Evolutionary conservation across 2,113 vertebrate species (phyloP).

Genomic region (Sylvietta virens): DNA sequence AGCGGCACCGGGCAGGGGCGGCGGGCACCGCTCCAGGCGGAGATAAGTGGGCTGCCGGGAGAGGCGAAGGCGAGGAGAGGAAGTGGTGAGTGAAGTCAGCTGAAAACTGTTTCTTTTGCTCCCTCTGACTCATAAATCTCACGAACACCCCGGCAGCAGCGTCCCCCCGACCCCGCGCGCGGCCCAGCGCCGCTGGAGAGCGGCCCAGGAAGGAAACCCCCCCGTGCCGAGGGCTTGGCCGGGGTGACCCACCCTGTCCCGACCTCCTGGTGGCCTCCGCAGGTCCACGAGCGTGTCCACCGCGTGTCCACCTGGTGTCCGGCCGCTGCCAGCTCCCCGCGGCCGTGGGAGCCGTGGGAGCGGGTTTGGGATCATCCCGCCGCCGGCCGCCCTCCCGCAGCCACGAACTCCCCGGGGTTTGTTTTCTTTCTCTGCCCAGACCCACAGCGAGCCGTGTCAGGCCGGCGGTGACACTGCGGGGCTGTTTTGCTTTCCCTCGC

Average conservation of each 20-base stretch:
- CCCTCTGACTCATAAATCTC: slow-evolving; percentile 41
- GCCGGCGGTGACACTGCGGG: not conserved
- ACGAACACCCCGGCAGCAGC: not conserved
- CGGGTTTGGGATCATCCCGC: not conserved
- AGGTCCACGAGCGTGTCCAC: accelerated
- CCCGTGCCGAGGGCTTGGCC: accelerated
- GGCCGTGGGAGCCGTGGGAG: not conserved
- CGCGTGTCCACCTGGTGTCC: not conserved
- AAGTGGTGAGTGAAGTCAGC: slow-evolving; percentile 74
- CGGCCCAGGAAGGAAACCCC: not conserved
- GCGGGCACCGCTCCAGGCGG: slow-evolving; percentile 71
- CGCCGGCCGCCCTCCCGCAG: not conserved
- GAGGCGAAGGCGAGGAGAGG: slow-evolving; percentile 70
- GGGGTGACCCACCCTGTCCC: accelerated
- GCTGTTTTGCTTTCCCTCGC: slow-evolving; percentile 55
- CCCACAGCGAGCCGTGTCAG: not conserved
- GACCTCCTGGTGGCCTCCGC: not conserved
- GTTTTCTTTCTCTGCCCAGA: not conserved
- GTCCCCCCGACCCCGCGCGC: no score
- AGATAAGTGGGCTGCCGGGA: slow-evolving; percentile 74
- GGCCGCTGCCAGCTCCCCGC: not conserved
- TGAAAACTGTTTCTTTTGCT: slow-evolving; percentile 24
- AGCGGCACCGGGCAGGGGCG: slow-evolving; percentile 24
- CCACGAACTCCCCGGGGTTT: accelerated
- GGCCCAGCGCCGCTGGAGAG: not conserved